These are phyloP conservation scores for Mercenaria mercenaria DNA, from an alignment of 1,140 invertebrate species.

Conservation along the genomic window DNA sequence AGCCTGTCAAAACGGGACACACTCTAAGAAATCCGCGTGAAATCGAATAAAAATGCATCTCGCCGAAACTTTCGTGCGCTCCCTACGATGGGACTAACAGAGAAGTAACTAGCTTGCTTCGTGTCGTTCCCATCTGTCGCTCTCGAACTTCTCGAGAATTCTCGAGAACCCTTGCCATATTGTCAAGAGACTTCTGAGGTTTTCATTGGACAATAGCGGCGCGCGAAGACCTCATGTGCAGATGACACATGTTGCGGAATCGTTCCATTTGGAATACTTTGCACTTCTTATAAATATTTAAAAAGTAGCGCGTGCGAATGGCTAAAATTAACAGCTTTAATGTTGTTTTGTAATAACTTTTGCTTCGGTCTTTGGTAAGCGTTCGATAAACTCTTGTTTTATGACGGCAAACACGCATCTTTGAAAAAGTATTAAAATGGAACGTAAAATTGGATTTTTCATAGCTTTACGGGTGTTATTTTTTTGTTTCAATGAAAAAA, in stretches of 20 bases:
- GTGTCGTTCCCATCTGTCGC: constrained; percentile 23
- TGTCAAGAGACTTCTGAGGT: not conserved
- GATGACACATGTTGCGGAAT: constrained; percentile 29
- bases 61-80: not conserved
- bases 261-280: not conserved
- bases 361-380: too few relatives aligned
- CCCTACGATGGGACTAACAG: not conserved
- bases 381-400: too few relatives aligned
- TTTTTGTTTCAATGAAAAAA: too few relatives aligned
- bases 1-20: constrained; percentile 14
- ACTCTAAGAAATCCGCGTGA: not conserved
- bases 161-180: not conserved
- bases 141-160: not conserved
- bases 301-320: too few relatives aligned
- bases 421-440: too few relatives aligned
- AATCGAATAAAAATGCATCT: not conserved
- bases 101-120: constrained; percentile 27
- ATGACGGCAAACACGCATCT: too few relatives aligned
- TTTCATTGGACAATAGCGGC: constrained; percentile 10
- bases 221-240: constrained; percentile 6
- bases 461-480: too few relatives aligned
- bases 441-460: too few relatives aligned
- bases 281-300: not conserved
- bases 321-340: too few relatives aligned
- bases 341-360: too few relatives aligned